Evolutionary conservation across 2,888 invertebrate species (phyloP).

Genomic region (Ophion slaviceki): DNA sequence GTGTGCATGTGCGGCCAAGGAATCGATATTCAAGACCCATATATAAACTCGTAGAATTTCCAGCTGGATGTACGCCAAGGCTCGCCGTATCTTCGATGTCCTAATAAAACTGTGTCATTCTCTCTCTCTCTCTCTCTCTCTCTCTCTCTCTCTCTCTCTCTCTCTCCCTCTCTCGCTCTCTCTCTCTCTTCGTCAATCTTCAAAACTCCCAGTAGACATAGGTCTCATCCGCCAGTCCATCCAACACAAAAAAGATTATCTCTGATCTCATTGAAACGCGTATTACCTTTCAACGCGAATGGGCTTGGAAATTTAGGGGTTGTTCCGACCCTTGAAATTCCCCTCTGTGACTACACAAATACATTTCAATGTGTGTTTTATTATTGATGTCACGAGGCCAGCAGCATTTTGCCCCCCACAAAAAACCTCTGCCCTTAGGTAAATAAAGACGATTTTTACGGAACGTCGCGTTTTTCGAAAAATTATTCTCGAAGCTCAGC

Average conservation of each 20-base stretch:
- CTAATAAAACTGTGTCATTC: conserved; percentile 49
- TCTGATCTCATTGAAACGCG: conserved; percentile 8
- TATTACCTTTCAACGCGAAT: neutral
- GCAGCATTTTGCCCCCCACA: neutral
- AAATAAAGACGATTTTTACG: neutral
- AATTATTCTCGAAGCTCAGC: neutral
- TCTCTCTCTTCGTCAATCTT: conserved; percentile 4
- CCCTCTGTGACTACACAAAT: neutral
- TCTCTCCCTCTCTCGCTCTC: neutral
- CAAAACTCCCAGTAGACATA: neutral
- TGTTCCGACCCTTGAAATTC: conserved; percentile 1
- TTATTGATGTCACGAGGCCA: neutral
- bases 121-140: conserved; percentile 11
- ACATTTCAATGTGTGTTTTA: neutral
- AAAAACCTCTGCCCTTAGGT: neutral
- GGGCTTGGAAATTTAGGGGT: neutral
- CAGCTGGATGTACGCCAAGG: conserved; percentile 40
- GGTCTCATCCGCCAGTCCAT: conserved; percentile 4
- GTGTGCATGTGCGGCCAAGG: conserved; percentile 22
- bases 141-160: conserved; percentile 14
- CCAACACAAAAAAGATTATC: conserved; percentile 3
- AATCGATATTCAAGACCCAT: conserved; percentile 47
- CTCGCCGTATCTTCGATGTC: conserved; percentile 36
- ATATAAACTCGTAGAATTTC: conserved; percentile 25
- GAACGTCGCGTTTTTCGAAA: too few relatives aligned